These are phyloP conservation scores for Acleris laterana DNA, from an alignment of 2,888 invertebrate species.

Conservation along the genomic window DNA sequence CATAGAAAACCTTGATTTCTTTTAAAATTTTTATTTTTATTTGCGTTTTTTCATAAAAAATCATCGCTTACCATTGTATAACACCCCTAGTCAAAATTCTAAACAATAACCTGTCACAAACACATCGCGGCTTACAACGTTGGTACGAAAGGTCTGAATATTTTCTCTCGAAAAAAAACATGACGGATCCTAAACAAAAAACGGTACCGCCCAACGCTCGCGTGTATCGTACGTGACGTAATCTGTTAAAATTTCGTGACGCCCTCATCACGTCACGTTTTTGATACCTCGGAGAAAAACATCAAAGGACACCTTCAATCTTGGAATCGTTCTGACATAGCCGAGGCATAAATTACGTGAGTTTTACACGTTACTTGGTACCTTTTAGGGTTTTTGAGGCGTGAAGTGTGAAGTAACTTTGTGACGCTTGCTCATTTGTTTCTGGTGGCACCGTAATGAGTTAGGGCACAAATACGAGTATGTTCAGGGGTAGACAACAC, in stretches of 20 bases:
- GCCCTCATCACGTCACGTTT: constrained; percentile 48
- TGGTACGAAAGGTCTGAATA: neutral
- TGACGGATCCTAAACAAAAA: constrained; percentile 4
- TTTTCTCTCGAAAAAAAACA: neutral
- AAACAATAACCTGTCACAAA: neutral
- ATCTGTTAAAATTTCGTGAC: constrained; percentile 53
- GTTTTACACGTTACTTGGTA: neutral
- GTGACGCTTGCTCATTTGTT: neutral
- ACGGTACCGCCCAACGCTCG: constrained; percentile 39
- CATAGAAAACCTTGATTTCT: no score
- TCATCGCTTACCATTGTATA: no score
- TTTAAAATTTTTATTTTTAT: no score
- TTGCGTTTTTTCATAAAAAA: no score
- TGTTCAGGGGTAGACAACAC: no score
- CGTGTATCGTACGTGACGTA: constrained; percentile 52
- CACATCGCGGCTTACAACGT: neutral
- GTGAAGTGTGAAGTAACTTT: constrained; percentile 4
- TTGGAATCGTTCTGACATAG: constrained; percentile 21
- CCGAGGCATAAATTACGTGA: constrained; percentile 25
- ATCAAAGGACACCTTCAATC: constrained; percentile 37
- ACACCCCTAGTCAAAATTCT: no score
- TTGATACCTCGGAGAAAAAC: constrained; percentile 41
- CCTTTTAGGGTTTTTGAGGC: constrained; percentile 17
- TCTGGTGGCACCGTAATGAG: neutral
- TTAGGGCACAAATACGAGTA: neutral